Evolutionary conservation across 2,113 vertebrate genomes (phyloP), one percentile per base, ranked within the genome.

Genomic region (Narcine bancroftii): DNA sequence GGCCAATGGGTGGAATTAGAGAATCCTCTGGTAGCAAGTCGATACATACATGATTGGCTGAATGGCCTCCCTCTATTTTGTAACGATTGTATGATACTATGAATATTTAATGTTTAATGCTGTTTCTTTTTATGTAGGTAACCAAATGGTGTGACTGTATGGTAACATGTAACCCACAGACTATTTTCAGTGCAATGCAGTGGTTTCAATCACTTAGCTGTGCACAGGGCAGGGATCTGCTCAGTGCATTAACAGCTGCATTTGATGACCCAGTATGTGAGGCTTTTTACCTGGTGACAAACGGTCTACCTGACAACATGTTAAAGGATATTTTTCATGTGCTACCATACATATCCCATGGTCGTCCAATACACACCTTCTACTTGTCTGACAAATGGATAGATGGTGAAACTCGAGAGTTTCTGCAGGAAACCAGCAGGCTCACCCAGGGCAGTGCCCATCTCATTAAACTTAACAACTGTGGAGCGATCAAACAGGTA

Each of bases 141-240:
- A 94, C 71, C 65, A 93, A 94, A 92, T 95, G 95, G 95, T 95
- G 94, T 93, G 92, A 89, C 50, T 93, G 92, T 92, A 95, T 96
- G 95, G 93, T 95, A 4, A 93, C 93, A 93, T 96, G 96, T 81
- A 92, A 92, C 24, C 94, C 95, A 2, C 93, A 95, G 92, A 94
- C 93, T 0, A 94, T 96, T 24, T 95, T 94, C 93, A 92, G 89
- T 65, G 94, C 95, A 56, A 93, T 96, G 66, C 93, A 94, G 91
- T 96, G 96, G 96, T 94, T 96, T 91, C 95, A 94, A 92, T 93
- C 94, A 66, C 94, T 96, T 79, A 83, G 72, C 85, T 95, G 94
- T 60, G 93, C 93, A 89, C 93, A 94, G 1, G 95, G 95, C 63
- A 93, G 93, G 56, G 94, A 95, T 85, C 94, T 96, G 36, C 93